These are phyloP conservation scores for Sebastes fasciatus DNA, from an alignment of 2,113 vertebrate species.

Conservation along the genomic window DNA sequence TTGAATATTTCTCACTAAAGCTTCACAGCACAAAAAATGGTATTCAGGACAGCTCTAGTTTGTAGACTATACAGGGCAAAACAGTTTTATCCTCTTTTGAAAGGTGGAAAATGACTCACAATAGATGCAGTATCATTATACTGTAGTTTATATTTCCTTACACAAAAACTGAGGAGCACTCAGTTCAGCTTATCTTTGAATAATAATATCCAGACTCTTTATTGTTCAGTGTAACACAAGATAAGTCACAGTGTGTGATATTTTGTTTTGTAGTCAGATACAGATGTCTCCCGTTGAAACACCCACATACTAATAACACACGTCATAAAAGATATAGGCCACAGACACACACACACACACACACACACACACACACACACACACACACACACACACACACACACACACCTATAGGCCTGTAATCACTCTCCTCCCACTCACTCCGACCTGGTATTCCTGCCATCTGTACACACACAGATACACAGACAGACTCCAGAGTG, in stretches of 20 bases:
- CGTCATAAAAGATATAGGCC: slow-evolving; percentile 31
- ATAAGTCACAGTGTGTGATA: no score
- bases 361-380: background rate
- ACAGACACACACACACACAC: slow-evolving; percentile 20
- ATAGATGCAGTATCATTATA: background rate
- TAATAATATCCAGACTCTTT: background rate
- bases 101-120: background rate
- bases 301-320: slow-evolving; percentile 9
- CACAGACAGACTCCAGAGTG: slow-evolving; percentile 14
- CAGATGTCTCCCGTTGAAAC: slow-evolving; percentile 41
- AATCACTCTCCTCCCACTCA: slow-evolving; percentile 50
- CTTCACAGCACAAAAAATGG: no score
- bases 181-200: background rate
- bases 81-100: background rate
- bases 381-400: slow-evolving; percentile 24
- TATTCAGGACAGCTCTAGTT: no score
- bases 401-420: slow-evolving; percentile 33
- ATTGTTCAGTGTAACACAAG: no score
- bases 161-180: background rate
- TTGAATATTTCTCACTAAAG: no score
- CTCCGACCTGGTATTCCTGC: slow-evolving; percentile 8
- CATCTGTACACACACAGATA: slow-evolving; percentile 10
- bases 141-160: background rate
- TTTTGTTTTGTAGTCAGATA: slow-evolving; percentile 14
- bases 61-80: no score